Evolutionary conservation across 2,888 invertebrate genomes (phyloP).

Genomic region (Heliothis peltigera): DNA sequence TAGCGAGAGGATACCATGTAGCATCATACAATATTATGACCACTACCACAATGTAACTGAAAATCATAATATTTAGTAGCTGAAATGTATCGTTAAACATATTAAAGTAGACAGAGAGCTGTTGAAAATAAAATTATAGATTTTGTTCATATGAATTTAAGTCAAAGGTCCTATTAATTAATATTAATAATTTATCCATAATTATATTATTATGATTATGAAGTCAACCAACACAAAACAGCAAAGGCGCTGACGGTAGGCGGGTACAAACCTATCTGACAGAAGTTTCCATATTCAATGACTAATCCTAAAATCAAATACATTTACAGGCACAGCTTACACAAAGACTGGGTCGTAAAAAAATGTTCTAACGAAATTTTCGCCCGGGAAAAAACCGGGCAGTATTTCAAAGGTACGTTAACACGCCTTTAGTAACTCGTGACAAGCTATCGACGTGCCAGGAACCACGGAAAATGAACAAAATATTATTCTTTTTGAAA

Average conservation of each 20-base stretch:
- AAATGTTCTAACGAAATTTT: conserved; percentile 22
- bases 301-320: neutral
- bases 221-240: neutral
- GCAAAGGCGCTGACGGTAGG: neutral
- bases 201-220: too few relatives aligned
- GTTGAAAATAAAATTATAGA: too few relatives aligned
- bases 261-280: neutral
- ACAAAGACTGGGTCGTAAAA: conserved; percentile 10
- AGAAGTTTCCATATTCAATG: neutral
- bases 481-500: conserved; percentile 37
- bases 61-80: too few relatives aligned
- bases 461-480: conserved; percentile 22
- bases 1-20: neutral
- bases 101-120: too few relatives aligned
- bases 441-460: conserved; percentile 45
- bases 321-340: neutral
- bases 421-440: conserved; percentile 33
- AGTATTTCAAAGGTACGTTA: conserved; percentile 36
- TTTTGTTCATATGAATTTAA: too few relatives aligned
- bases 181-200: too few relatives aligned
- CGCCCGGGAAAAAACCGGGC: conserved; percentile 4
- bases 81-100: too few relatives aligned
- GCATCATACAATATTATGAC: too few relatives aligned
- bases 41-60: too few relatives aligned
- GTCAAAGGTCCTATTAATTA: too few relatives aligned